Evolutionary conservation across 2,888 invertebrate species (phyloP), one percentile per base, ranked within the genome.

Genomic region (Caenorhabditis becei): DNA sequence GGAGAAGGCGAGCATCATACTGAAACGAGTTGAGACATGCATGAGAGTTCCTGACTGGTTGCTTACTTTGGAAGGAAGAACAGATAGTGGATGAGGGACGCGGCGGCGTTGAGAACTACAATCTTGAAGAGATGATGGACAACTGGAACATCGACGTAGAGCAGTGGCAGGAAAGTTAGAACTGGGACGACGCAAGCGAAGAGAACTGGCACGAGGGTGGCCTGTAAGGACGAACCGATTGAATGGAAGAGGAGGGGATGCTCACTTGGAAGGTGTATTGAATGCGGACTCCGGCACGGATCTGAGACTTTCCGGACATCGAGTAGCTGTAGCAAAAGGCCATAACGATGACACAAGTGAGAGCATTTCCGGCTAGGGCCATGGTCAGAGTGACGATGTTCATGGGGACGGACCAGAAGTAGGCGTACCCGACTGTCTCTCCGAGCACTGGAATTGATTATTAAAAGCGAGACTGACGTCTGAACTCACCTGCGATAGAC

Each of bases 291-390:
- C 75, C 77, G 8, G 83, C 81, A 18, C 86, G 82, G 56, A 84
- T 83, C 35, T 89, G 87, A 16, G 79, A 72, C 54, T 82, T 79
- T 16, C 90, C 89, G 41, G 88, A 84, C 67, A 89, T 88, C 14
- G 85, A 86, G 72, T 89, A 91, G 35, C 85, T 83, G 80, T 89
- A 89, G 69, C 88, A 87, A 82, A 90, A 90, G 32, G 87, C 80
- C 54, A 90, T 80, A 1, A 86, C 84, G 32, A 88, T 81, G 18
- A 85, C 85, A 35, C 85, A 85, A 5, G 88, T 87, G 59, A 89
- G 84, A 0, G 88, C 81, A 61, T 88, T 88, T 63, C 88, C 87
- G 28, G 84, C 82, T 4, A 90, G 61, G 14, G 87, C 83, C 63
- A 86, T 86, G 5, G 86, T 87, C 14, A 89, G 58, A 18, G 90